A percentile compares a stretch with the other conserved stretches of the same genome.
These are phyloP conservation scores for Macrocentrus cingulum DNA, from an alignment of 1,140 invertebrate species.

Conservation along the genomic window DNA sequence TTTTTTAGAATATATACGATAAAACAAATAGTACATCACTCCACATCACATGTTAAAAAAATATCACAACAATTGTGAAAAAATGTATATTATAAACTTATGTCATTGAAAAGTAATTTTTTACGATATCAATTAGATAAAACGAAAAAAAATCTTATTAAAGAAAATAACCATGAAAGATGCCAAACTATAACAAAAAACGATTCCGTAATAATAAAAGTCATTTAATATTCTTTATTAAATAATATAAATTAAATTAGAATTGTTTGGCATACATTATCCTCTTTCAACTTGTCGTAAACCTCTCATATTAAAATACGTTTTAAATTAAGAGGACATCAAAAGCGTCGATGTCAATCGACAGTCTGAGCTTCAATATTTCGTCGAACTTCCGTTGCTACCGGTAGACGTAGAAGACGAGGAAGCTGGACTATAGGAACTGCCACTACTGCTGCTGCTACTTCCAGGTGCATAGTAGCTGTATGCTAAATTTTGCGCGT, in stretches of 20 bases:
- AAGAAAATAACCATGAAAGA: too few relatives aligned
- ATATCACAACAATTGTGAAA: too few relatives aligned
- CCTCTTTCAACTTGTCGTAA: constrained; percentile 23
- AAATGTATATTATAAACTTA: too few relatives aligned
- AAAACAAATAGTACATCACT: too few relatives aligned
- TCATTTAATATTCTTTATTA: constrained; percentile 1
- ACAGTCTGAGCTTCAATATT: constrained; percentile 33
- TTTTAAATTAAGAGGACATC: too few relatives aligned
- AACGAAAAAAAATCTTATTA: too few relatives aligned
- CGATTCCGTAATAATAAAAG: neutral
- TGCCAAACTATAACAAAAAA: too few relatives aligned
- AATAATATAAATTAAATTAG: constrained; percentile 2
- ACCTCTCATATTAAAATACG: neutral
- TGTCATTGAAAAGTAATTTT: too few relatives aligned
- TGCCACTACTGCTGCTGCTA: constrained; percentile 42
- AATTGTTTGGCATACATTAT: constrained; percentile 35
- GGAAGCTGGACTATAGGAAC: constrained; percentile 52
- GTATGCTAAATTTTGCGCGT: constrained; percentile 73
- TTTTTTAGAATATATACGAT: too few relatives aligned
- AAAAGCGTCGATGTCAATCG: neutral
- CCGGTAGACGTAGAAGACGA: constrained; percentile 60
- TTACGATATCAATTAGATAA: too few relatives aligned
- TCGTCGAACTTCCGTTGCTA: constrained; percentile 59
- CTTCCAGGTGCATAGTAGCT: constrained; percentile 69
- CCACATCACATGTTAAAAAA: too few relatives aligned